Base-by-base conservation (phyloP, 2,888 invertebrate species). In the Mesorhabditis spiculigera region DNA sequence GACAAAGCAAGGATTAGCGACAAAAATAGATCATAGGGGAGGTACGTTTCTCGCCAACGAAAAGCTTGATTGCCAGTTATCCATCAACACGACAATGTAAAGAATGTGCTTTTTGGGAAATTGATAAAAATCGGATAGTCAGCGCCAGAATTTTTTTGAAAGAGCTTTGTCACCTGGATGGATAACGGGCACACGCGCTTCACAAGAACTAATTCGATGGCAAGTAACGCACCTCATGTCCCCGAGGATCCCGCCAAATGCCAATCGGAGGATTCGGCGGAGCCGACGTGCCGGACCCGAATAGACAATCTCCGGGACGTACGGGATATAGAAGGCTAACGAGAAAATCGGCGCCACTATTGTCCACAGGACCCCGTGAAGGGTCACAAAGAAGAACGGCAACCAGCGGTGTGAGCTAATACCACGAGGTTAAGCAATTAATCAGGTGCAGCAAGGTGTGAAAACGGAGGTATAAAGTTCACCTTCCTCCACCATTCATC, bases 51-150 rank as follows among this genome's bases (percentile, higher is more conserved):
- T n/a, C 58, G n/a, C 58, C 58, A 50, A 50, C 10, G n/a, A 13
- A 13, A 13, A 50, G 8, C n/a, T 50, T 50, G 58, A 50, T 13
- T 13, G 58, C 58, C 58, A 13, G 58, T 50, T 50, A 50, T 67
- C 72, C 72, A 65, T 65, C 68, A 63, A 67, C 67, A 58, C 28
- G 28, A 28, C 28, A 28, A 28, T 28, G 28, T 28, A 28, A 28
- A 28, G 28, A 28, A 28, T 28, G 28, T 28, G 28, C 28, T 28
- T n/a, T 28, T 28, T 28, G 28, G 28, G 28, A 28, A 28, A 28
- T 28, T 28, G 28, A 28, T 28, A n/a, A 28, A 28, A 28, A 28
- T 28, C 28, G 28, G 8, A 50, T 50, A 50, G n/a, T 10, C n/a
- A 50, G 8, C 58, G 58, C 8, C 8, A 50, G 58, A 50, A 13